Evolutionary conservation across 1,140 invertebrate species (phyloP).

Genomic region (Zeugodacus cucurbitae): DNA sequence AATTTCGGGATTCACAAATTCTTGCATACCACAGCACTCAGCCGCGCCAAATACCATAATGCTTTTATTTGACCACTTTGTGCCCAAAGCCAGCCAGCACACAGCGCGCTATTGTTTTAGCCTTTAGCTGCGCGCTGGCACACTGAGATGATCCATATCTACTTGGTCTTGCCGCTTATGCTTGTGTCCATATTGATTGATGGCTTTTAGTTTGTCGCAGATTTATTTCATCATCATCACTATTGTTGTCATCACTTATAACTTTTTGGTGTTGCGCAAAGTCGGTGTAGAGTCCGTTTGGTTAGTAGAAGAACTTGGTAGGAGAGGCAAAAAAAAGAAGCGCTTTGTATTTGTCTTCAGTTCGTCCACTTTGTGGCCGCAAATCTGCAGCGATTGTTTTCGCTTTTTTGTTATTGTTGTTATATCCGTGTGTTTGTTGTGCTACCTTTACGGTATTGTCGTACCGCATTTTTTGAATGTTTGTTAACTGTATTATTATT

Average conservation of each 20-base stretch:
- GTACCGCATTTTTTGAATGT: slow-evolving; percentile 37
- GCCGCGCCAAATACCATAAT: not conserved
- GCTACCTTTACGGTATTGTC: not conserved
- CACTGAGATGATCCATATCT: slow-evolving; percentile 30
- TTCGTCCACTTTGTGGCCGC: not conserved
- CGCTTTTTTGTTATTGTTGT: not conserved
- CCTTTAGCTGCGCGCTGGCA: not conserved
- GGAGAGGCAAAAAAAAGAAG: not conserved
- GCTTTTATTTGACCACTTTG: not conserved
- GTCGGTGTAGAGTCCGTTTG: not conserved
- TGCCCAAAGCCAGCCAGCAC: not conserved
- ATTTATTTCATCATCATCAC: slow-evolving; percentile 41
- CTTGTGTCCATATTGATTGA: slow-evolving; percentile 40
- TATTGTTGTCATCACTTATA: slow-evolving; percentile 41
- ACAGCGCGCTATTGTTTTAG: not conserved
- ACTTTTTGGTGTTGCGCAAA: slow-evolving; percentile 5
- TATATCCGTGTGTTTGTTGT: not conserved
- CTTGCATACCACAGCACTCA: not conserved
- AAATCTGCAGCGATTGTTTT: not conserved
- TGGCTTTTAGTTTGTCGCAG: slow-evolving; percentile 42
- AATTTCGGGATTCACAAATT: not conserved
- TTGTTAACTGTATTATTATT: slow-evolving; percentile 22
- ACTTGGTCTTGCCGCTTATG: not conserved
- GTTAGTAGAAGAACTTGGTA: not conserved
- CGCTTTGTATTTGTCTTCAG: not conserved